Evolutionary conservation across 2,888 invertebrate genomes (phyloP).

Genomic region (Oscheius sp.): DNA sequence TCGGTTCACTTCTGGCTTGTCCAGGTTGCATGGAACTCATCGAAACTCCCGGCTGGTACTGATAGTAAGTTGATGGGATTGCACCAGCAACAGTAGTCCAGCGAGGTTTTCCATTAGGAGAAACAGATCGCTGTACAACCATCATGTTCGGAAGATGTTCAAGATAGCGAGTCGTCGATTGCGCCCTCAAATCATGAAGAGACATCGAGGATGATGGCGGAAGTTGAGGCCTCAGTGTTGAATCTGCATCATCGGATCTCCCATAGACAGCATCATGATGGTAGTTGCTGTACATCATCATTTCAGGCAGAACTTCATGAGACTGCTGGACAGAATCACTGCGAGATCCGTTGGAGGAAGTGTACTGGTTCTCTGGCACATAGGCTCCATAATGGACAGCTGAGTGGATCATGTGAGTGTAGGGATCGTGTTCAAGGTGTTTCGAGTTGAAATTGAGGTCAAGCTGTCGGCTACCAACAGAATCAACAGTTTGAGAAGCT

Average conservation of each 20-base stretch:
- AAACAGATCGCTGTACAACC: slow-evolving; percentile 27
- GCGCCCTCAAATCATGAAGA: slow-evolving; percentile 33
- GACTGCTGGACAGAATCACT: slow-evolving; percentile 40
- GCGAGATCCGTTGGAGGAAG: slow-evolving; percentile 35
- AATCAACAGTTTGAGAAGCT: slow-evolving; percentile 55
- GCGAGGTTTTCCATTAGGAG: slow-evolving; percentile 28
- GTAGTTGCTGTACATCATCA: slow-evolving; percentile 39
- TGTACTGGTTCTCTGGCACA: slow-evolving; percentile 21
- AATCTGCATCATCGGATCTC: slow-evolving; percentile 34
- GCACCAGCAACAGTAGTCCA: slow-evolving; percentile 37
- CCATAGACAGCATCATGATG: slow-evolving; percentile 22
- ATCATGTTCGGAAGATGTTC: slow-evolving; percentile 10
- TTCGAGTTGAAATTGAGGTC: slow-evolving; percentile 56
- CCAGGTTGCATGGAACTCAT: slow-evolving; percentile 7
- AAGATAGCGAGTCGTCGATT: neutral
- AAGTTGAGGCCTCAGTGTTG: slow-evolving; percentile 27
- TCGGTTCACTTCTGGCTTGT: slow-evolving; percentile 38
- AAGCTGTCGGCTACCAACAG: slow-evolving; percentile 42
- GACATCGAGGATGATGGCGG: slow-evolving; percentile 30
- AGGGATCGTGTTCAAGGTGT: slow-evolving; percentile 2
- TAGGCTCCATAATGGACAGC: neutral
- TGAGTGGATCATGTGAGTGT: neutral
- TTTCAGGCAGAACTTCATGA: slow-evolving; percentile 39
- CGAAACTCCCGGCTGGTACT: slow-evolving; percentile 19
- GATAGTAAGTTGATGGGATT: slow-evolving; percentile 31